Evolutionary conservation across 2,797 vertebrate genomes (phyloP).

Genomic region (Sebastiscus albofasciatus): DNA sequence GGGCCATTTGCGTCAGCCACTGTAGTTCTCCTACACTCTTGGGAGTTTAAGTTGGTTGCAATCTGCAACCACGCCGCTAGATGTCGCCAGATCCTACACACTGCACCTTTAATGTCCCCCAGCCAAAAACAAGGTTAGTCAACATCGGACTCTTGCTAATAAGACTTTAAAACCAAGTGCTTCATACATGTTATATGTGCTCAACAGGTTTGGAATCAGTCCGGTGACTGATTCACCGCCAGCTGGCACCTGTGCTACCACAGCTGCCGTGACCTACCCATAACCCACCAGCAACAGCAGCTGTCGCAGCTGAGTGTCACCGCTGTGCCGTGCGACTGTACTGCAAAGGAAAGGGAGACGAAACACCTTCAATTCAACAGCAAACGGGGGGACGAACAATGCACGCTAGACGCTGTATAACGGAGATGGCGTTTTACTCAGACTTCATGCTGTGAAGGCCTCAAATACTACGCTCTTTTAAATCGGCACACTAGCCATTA

Average conservation of each 20-base stretch:
- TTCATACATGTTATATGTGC: conserved; percentile 1
- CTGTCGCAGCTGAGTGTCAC: conserved; percentile 65
- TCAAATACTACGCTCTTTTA: conserved; percentile 39
- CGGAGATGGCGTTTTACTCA: conserved; percentile 22
- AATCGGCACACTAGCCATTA: conserved; percentile 61
- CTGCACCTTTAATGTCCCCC: background rate
- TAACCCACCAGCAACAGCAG: conserved; percentile 70
- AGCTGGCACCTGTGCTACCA: conserved; percentile 64
- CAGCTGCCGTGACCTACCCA: conserved; percentile 68
- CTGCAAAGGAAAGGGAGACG: conserved; percentile 10
- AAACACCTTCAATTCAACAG: conserved; percentile 23
- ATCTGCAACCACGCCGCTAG: no score
- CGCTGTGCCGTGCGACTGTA: conserved; percentile 21
- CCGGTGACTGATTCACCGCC: conserved; percentile 41
- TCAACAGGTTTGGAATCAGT: conserved; percentile 62
- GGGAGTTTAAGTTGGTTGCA: no score
- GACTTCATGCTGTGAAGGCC: conserved; percentile 42
- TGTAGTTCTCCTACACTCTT: no score
- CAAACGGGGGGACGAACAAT: background rate
- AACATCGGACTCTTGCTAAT: background rate
- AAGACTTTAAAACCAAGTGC: background rate
- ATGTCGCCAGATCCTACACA: no score
- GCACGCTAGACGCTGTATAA: background rate
- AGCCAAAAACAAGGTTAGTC: background rate
- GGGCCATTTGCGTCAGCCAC: no score